Evolutionary conservation across 2,113 vertebrate species (phyloP).

Genomic region (Sialia sialis): DNA sequence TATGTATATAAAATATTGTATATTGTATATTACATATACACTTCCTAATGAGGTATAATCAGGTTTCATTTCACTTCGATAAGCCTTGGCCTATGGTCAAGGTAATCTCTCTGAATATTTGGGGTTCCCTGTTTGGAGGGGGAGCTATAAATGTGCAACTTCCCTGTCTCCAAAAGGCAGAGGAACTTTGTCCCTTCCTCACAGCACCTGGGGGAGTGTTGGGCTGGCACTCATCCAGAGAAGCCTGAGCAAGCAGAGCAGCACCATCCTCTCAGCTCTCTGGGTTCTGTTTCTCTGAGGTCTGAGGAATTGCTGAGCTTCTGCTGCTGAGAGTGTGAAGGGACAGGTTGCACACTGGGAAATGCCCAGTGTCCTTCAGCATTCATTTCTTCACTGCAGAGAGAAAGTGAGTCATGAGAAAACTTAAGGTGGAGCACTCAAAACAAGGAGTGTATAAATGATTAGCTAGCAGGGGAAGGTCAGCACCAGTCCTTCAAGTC

Average conservation of each 20-base stretch:
- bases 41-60: not conserved
- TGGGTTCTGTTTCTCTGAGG: not conserved
- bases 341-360: not conserved
- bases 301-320: not conserved
- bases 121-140: not conserved
- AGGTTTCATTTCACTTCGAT: not conserved
- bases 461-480: constrained; percentile 63
- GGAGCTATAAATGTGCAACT: not conserved
- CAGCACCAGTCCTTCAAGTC: constrained; percentile 59
- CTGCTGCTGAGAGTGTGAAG: not conserved
- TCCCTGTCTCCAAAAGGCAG: not conserved
- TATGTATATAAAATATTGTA: too few relatives aligned
- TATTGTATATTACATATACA: not conserved
- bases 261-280: not conserved
- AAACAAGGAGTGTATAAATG: constrained; percentile 68
- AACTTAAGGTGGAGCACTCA: constrained; percentile 66
- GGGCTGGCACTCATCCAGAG: not conserved
- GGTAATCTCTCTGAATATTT: not conserved
- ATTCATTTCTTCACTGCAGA: constrained; percentile 33
- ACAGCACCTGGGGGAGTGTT: not conserved
- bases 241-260: not conserved
- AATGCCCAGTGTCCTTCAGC: not conserved
- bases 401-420: constrained; percentile 71
- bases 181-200: not conserved
- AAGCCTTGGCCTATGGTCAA: not conserved